Base-by-base conservation (phyloP, 1,140 invertebrate species). In the Ceratosolen fusciceps region DNA sequence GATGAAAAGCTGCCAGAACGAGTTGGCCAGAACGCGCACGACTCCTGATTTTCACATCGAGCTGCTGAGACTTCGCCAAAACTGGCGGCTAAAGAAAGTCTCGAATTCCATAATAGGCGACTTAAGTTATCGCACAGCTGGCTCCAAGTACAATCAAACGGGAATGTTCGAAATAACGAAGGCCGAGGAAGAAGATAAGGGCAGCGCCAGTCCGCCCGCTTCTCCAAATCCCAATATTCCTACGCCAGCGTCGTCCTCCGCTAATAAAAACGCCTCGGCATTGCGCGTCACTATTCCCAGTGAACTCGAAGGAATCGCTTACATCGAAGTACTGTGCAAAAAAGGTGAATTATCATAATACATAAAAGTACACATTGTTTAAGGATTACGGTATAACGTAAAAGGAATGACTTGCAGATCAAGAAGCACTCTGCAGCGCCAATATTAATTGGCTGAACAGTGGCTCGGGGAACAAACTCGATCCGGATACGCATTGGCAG, bases 131-230 rank as follows among this genome's bases (percentile, higher is more conserved):
- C 92, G 96, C 82, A 98, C 97, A 82, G 95, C 95, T 70, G 97
- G 97, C 2, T 98, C 97, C 0, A 96, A 97, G 85, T 99, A 96
- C 87, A 94, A 93, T 78, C 97, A 98, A 90, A 95, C 95, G 75
- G 97, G 98, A 54, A 96, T 97, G 82, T 99, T 99, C 92, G 98
- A 99, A 92, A 98, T 99, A 1, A 96, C 95, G 3, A 99, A 99
- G 91, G 96, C 96, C 9, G 96, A 97, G 82, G 95, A 96, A 74
- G 95, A 96, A 67, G 90, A 92, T 70, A 93, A 93, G 84, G 86
- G 81, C 72, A 88, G 29, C 54, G 87, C 86, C 34, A 92, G 90
- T 82, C 92, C 92, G 67, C 92, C 93, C 24, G 91, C 91, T 74
- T 93, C 91, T 72, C 88, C 90, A 39, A 88, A 87, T 85, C 83